Base-by-base conservation (phyloP, 2,113 vertebrate genomes). In the Choloepus hoffmanni region DNA sequence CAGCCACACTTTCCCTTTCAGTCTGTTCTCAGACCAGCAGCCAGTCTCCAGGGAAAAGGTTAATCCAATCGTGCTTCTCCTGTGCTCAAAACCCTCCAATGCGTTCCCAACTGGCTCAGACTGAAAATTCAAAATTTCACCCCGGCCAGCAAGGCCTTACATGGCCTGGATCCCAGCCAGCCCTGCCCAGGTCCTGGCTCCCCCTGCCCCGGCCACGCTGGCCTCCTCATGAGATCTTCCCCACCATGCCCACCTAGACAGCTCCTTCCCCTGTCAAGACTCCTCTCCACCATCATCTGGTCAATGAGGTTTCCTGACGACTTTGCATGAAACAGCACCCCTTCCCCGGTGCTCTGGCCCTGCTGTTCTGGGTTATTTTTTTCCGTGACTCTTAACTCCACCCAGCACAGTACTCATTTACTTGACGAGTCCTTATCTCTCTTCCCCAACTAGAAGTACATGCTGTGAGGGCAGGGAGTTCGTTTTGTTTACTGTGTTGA, bases 401-500 rank as follows among this genome's bases (percentile, higher is more conserved):
- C 50, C 78, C 60, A 24, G 43, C 79, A 15, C 2, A 36, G 19
- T n/a, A 2, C 88, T 12, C 53, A 7, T 79, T 89, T 89, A 53
- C 62, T 58, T 72, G 11, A 72, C 43, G 60, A 55, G 94, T 91
- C 88, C 43, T 63, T 67, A 60, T 70, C 63, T 50, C 15, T 63
- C 45, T 60, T 16, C 1, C 21, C 48, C 60, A 73, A 3, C 33
- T 60, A 77, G 77, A 88, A 90, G 45, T 53, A 7, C 43, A 16
- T 68, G 48, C 63, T 74, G 1, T 19, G 43, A 72, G 78, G 67
- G 73, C 1, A 9, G 19, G 50, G 36, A 72, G 24, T 90, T 73
- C 60, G 4, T 43, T 95, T 91, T 70, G 55, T 68, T 95, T 72
- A 65, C 68, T 63, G 30, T 79, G 89, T 40, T 89, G 60, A 90